Base-by-base conservation (phyloP, 2,113 vertebrate species). In the Melanotaenia duboulayi region DNA sequence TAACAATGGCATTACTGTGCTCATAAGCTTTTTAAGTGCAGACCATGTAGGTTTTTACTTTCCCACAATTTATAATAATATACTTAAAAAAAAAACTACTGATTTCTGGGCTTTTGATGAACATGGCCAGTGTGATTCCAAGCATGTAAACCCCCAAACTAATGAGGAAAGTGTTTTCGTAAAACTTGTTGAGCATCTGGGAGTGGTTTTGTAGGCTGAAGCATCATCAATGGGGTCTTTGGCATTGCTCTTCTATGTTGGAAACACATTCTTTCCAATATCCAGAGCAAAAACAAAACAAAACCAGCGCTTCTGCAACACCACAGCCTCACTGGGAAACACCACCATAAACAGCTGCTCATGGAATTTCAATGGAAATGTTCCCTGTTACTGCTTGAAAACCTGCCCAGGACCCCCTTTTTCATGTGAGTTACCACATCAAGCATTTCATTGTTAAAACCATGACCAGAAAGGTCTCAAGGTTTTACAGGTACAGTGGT, bases 231-330 rank as follows among this genome's bases (percentile, higher is more conserved):
- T n/a, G 95, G 92, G 84, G 88, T 96, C 95, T 77, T 93, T 96
- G 85, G 96, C 96, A 70, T 92, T 92, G 80, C 92, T 92, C 16
- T 80, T 95, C 95, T 74, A 94, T 95, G 89, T 93, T 96, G 94
- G 97, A 96, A 94, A 97, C 91, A 76, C 93, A 95, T 89, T 97
- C 94, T 92, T 96, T 95, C 91, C 97, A 95, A 94, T 80, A 81
- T 89, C 86, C 89, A 75, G 90, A 67, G 89, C 60, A 92, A 93
- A 89, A 90, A 91, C 85, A 91, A 91, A 92, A 90, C 84, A 89
- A 90, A 90, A 90, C 77, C 88, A 92, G 83, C 82, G 71, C 71
- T 80, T 77, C 54, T 44, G 82, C 74, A 74, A 76, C 76, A 69
- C 86, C 79, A 70, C 77, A 81, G 74, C 70, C 87, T 86, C 82